Evolutionary conservation across 2,888 invertebrate genomes (phyloP), one percentile per base, ranked within the genome.

Genomic region (Rhaphigaster nebulosa): DNA sequence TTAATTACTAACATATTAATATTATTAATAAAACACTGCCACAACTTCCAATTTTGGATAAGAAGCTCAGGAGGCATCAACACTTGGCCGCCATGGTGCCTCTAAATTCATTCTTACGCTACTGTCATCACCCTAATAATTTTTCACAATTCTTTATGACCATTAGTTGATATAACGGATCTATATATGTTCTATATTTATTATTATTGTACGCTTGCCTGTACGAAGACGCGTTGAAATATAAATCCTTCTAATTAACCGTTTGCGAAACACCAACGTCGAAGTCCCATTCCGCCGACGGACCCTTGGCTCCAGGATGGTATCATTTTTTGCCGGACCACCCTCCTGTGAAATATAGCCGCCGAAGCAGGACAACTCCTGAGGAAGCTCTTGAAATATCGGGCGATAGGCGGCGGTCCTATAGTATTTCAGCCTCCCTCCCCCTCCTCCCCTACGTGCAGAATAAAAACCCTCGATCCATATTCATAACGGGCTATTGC

Each of bases 331-430:
- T 84, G 45, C 84, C 84, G 84, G 45, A 26, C 6, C 45, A 26
- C 45, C 84, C 84, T 50, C 26, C 84, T 45, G 26, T 84, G 84
- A 84, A 84, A 84, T 45, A 84, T 84, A 84, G 84, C 45, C 41
- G 84, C 84, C 26, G 84, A 84, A 84, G 84, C 84, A 84, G 26
- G 84, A 84, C 45, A 76, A 76, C 70, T 76, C 70, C 38, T 76
- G 45, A 84, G 45, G 84, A 84, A 84, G 84, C 84, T 45, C 84
- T 84, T 84, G 84, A 84, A 84, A 84, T 84, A 84, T 84, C 84
- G 84, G 84, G 84, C 84, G 84, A 45, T 84, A 45, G 84, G 45
- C 50, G 45, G 84, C n/a, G 26, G 41, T 38, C 38, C 38, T 41
- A 41, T 84, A 84, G 84, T 84, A n/a, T 84, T 84, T 84, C 84